Base-by-base conservation (phyloP, 2,888 invertebrate genomes). In the Drosophila lacicola region DNA sequence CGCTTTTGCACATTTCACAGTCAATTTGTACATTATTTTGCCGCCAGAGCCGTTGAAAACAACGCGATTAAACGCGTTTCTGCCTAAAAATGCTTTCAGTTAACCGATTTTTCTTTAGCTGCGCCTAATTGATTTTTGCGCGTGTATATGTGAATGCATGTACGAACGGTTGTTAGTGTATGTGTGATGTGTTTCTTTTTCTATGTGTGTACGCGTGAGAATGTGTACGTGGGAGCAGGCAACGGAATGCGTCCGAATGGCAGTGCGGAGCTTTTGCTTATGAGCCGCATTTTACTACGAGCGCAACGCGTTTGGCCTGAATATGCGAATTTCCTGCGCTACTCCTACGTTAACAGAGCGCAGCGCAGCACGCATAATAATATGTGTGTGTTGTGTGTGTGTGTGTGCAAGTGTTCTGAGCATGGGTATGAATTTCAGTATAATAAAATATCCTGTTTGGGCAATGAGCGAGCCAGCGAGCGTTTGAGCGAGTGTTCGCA, bases 401-500 rank as follows among this genome's bases (percentile, higher is more conserved):
- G 25, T 42, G 19, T 36, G 33, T 47, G 60, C 47, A 17, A 42
- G 58, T 34, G 19, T 19, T 37, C 36, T 50, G 60, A 68, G 65
- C 69, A 21, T 71, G 62, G 57, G 78, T 78, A 61, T 81, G 82
- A 84, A 90, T 83, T 85, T 90, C 88, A 80, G 90, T 90, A 91
- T 90, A 91, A 90, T 91, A 90, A 89, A 90, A 90, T 90, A 90
- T 90, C 90, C 90, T 90, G 87, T 88, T 86, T 78, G 72, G 72
- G 58, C 66, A 56, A 49, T 72, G 64, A 76, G 68, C 68, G 56
- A 71, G 73, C 56, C 72, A 78, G 46, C 49, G 58, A 51, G 58
- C 57, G 46, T 53, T 53, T 50, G 56, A 63, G 54, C 34, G 56
- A n/a, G 9, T 44, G 14, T n/a, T 41, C 41, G 17, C 50, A 67